A percentile compares a stretch with the other conserved stretches of the same genome.
These are phyloP conservation scores for Ptychoptera albimana DNA, from an alignment of 2,888 invertebrate genomes.

Conservation along the genomic window DNA sequence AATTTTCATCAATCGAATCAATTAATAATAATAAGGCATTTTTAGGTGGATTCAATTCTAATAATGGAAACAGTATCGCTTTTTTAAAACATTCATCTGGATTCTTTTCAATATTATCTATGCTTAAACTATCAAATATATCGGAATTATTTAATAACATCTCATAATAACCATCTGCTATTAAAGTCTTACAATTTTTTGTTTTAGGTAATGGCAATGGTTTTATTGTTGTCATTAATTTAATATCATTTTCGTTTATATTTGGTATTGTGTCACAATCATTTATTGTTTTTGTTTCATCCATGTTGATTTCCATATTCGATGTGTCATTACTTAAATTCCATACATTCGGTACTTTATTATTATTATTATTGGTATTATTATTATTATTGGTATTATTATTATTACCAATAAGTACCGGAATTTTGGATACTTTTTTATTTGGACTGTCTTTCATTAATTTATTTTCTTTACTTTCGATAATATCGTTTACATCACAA, in stretches of 20 bases:
- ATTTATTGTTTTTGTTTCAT: not conserved
- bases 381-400: constrained; percentile 16
- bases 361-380: constrained; percentile 17
- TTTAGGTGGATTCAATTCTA: constrained; percentile 75
- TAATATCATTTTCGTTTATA: not conserved
- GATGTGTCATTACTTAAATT: constrained; percentile 8
- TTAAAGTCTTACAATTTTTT: constrained; percentile 41
- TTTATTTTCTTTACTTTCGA: constrained; percentile 8
- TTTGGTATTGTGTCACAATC: not conserved
- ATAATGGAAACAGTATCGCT: constrained; percentile 69
- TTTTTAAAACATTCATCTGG: constrained; percentile 86
- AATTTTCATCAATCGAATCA: constrained; percentile 82
- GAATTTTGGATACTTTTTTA: constrained; percentile 28
- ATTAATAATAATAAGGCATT: constrained; percentile 71
- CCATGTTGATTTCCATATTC: constrained; percentile 6
- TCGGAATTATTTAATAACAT: constrained; percentile 62
- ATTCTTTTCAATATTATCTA: constrained; percentile 68
- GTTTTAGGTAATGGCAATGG: constrained; percentile 32
- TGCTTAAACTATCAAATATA: constrained; percentile 62
- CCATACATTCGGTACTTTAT: constrained; percentile 3
- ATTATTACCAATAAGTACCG: constrained; percentile 16
- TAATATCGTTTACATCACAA: constrained; percentile 12
- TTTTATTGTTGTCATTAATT: not conserved
- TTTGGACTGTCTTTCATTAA: constrained; percentile 22
- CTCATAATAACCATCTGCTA: constrained; percentile 69